Conservation (phyloP, 2,113 vertebrate genomes). For the Trematomus loennbergii region DNA sequence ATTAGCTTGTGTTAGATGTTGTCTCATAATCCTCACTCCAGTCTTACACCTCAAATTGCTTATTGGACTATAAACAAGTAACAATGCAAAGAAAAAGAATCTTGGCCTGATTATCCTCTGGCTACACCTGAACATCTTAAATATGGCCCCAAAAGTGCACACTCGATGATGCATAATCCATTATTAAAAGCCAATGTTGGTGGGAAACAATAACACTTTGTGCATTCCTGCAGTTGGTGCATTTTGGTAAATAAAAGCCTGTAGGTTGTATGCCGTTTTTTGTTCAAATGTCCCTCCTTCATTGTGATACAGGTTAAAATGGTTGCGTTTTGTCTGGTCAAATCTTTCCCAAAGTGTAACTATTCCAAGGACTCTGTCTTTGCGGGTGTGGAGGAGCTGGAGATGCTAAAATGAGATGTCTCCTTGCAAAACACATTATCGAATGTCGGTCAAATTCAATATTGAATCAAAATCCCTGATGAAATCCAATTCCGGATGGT, state of each 20-base stretch:
- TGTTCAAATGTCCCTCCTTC: not conserved
- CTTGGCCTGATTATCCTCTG: too few species aligned
- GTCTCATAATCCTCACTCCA: too few species aligned
- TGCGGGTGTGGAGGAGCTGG: constrained; percentile 27
- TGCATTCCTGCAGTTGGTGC: not conserved
- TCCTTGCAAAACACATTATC: constrained; percentile 47
- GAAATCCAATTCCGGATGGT: constrained; percentile 54
- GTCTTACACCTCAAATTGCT: too few species aligned
- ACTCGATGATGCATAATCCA: not conserved
- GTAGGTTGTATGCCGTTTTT: not conserved
- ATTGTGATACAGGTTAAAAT: not conserved
- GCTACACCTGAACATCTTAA: too few species aligned
- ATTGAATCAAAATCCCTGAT: constrained; percentile 63
- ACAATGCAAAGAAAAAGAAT: too few species aligned
- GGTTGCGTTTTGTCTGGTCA: not conserved
- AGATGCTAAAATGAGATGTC: constrained; percentile 49
- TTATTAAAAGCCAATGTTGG: not conserved
- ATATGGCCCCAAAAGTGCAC: not conserved
- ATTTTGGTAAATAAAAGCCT: not conserved
- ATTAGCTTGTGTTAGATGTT: too few species aligned
- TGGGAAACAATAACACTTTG: not conserved
- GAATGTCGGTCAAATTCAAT: constrained; percentile 48
- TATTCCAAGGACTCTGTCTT: not conserved
- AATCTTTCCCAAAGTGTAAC: constrained; percentile 3
- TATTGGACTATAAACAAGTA: too few species aligned